Evolutionary conservation across 2,888 invertebrate species (phyloP), one percentile per base, ranked within the genome.

Genomic region (Catocala fraxini): DNA sequence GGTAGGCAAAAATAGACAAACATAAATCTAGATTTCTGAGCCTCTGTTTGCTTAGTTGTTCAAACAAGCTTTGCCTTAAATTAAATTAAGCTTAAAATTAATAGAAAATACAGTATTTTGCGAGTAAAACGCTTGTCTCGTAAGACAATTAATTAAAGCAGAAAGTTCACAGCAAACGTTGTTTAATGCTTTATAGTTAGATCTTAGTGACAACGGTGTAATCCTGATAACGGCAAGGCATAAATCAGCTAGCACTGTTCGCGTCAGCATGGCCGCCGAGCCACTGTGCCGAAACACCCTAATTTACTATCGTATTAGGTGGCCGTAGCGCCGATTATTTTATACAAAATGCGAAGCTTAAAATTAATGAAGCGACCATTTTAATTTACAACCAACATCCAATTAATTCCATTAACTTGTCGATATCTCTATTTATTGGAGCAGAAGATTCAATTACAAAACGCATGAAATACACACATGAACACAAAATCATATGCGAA

Each of bases 281-380:
- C 81, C 82, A 81, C 76, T 75, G 77, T 73, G 76, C 67, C 79
- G 75, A 83, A 88, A 89, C 87, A 89, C 90, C 87, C 89, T 89
- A 90, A 91, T 91, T 90, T 90, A 91, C 83, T 89, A 88, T 83
- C 82, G 88, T 79, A 87, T 89, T 90, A 90, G 84, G 79, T 77
- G 71, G 75, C 81, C 81, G 80, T 71, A 70, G 61, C 79, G 70
- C 72, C 82, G 77, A 81, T 81, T 81, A 85, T 88, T 89, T 87
- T 86, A 84, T 78, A 84, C 86, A 80, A 87, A 88, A 88, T 83
- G 78, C 74, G 75, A 76, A 76, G 84, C 83, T 84, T 81, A 81
- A 85, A 87, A 86, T 88, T 84, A 85, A 86, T 82, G 82, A 78
- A 82, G 79, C 77, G 70, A 71, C 78, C 73, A 82, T 85, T 87